Base-by-base conservation (phyloP, 1,140 invertebrate genomes). In the Eriosoma lanigerum region DNA sequence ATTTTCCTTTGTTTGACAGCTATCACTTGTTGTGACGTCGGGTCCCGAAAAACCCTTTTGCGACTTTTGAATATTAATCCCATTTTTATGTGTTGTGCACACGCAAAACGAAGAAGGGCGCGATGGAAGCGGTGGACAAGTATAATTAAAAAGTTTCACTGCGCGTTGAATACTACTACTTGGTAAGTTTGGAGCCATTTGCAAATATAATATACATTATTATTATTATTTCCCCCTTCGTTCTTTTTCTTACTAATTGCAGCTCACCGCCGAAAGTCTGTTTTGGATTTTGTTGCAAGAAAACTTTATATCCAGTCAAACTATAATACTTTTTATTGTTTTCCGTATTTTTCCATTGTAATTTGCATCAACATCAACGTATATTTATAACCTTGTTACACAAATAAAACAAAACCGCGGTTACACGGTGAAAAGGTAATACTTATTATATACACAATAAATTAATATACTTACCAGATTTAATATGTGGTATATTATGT, bases 91-190 rank as follows among this genome's bases (percentile, higher is more conserved):
- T n/a, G 15, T 17, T 26, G 29, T 13, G 70, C 44, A 32, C 26
- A 52, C 26, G n/a, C 46, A 17, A n/a, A 32, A 17, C 17, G n/a
- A 54, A n/a, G n/a, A n/a, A n/a, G 26, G 26, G 48, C 17, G 15
- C 26, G 12, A 6, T 4, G 13, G 13, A 24, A 12, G 21, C 8
- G 60, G 26, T 2, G 60, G 60, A 29, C 17, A 10, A 52, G 50
- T 52, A 73, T 52, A 73, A 73, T 73, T 73, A 73, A 73, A 73
- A 73, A 73, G 70, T 73, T 73, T 29, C 26, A 54, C 26, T n/a
- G n/a, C 26, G 50, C 52, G 29, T 73, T 52, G 46, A 73, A 32
- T 24, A 54, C 70, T 21, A 54, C 66, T 24, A 19, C 21, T 44
- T 21, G 44, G 38, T n/a, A 50, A 54, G 21, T n/a, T 24, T 13